phyloP scores from a whole-genome alignment of 2,797 vertebrate species.

The Pipistrellus kuhlii region DNA sequence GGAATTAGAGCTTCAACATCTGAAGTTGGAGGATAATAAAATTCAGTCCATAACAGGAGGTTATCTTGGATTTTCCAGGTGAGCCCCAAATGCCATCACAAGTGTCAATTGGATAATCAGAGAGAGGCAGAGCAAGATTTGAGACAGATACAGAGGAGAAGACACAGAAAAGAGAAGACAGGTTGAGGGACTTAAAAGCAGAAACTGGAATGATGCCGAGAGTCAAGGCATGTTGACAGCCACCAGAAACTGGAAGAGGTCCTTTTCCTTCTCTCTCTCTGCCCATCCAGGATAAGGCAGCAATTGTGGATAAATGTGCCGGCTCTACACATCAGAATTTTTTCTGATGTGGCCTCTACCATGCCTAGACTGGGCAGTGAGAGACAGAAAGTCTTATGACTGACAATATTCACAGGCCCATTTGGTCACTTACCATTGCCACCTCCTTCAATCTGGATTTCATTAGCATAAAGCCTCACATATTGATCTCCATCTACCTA shows the following conservation, averaged over 20 bases:
- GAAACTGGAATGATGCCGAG: no score
- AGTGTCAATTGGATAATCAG: not conserved
- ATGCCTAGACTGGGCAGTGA: not conserved
- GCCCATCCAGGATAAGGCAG: not conserved
- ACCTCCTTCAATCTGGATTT: not conserved
- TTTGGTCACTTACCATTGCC: no score
- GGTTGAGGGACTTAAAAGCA: not conserved
- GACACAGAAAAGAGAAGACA: not conserved
- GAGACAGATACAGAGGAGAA: not conserved
- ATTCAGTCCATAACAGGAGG: not conserved
- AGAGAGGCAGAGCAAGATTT: not conserved
- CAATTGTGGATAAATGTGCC: not conserved
- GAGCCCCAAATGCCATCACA: not conserved
- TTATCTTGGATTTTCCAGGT: not conserved
- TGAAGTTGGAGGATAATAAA: not conserved
- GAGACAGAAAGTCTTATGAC: not conserved
- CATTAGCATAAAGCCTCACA: not conserved
- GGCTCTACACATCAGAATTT: not conserved
- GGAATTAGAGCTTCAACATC: not conserved
- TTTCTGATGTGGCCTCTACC: not conserved
- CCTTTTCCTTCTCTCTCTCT: not conserved
- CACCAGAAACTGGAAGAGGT: not conserved
- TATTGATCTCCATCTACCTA: not conserved
- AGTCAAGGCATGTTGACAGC: not conserved
- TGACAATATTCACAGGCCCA: not conserved